Percentiles rank a stretch among this genome's conserved stretches.
phyloP scores from a whole-genome alignment of 2,113 vertebrate genomes.

The Campylomormyrus numenius region DNA sequence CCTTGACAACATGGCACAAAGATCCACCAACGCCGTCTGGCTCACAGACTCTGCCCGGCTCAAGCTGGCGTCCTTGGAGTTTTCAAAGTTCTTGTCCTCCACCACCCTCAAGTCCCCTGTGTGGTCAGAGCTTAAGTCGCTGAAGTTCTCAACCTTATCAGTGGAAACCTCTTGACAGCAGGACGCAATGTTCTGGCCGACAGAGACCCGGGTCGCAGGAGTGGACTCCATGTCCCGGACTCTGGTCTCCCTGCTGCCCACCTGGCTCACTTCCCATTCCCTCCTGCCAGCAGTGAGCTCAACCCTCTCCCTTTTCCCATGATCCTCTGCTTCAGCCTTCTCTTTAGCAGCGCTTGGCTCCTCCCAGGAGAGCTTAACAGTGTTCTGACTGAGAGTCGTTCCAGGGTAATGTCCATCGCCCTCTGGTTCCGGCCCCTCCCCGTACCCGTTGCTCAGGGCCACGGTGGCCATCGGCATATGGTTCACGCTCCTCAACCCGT shows the following conservation, averaged over 20 bases:
- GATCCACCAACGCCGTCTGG: conserved; percentile 28
- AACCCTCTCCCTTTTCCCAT: conserved; percentile 5
- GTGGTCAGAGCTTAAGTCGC: conserved; percentile 54
- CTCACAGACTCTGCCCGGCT: conserved; percentile 39
- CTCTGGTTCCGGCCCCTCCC: not conserved
- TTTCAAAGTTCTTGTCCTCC: conserved; percentile 55
- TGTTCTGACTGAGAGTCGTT: not conserved
- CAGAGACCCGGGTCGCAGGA: conserved; percentile 27
- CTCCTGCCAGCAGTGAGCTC: not conserved
- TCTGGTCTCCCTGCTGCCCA: conserved; percentile 17
- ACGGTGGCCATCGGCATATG: not conserved
- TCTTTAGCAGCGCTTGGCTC: conserved; percentile 1
- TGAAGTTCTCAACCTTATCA: conserved; percentile 56
- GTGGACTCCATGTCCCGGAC: conserved; percentile 1
- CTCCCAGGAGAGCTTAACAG: not conserved
- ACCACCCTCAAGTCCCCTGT: conserved; percentile 39
- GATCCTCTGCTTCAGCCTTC: conserved; percentile 18
- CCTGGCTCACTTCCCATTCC: conserved; percentile 33
- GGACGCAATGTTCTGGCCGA: conserved; percentile 47
- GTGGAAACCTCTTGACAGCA: conserved; percentile 42
- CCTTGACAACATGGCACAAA: conserved; percentile 30
- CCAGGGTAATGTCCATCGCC: not conserved
- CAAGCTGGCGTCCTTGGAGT: conserved; percentile 53
- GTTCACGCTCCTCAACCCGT: not conserved
- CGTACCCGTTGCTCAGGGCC: conserved; percentile 28